These are phyloP conservation scores for Cottus gobio DNA, from an alignment of 2,113 vertebrate genomes.

Conservation along the genomic window DNA sequence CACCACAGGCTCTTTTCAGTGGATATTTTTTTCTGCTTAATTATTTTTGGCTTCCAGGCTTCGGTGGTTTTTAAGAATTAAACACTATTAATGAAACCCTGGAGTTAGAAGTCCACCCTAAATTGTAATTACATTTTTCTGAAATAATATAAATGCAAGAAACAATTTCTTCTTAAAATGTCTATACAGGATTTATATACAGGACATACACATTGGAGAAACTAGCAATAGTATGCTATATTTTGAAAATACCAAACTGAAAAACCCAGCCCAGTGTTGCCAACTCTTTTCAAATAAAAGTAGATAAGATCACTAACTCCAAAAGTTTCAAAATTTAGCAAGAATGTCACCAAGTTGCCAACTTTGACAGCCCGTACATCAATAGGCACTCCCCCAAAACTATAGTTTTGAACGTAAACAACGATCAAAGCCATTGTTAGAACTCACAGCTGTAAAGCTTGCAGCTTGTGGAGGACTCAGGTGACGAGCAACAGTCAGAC, in stretches of 20 bases:
- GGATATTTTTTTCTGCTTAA: slow-evolving; percentile 30
- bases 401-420: background rate
- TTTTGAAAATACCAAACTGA: background rate
- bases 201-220: too few species aligned
- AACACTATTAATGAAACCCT: slow-evolving; percentile 15
- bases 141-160: slow-evolving; percentile 13
- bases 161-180: background rate
- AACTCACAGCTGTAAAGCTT: background rate
- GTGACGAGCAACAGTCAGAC: too few species aligned
- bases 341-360: background rate
- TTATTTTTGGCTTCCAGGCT: slow-evolving; percentile 41
- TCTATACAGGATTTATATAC: too few species aligned
- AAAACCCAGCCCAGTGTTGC: background rate
- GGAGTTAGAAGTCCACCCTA: slow-evolving; percentile 2
- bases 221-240: background rate
- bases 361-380: background rate
- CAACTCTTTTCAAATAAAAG: background rate
- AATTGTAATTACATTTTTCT: slow-evolving; percentile 1
- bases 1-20: slow-evolving; percentile 33
- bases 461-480: background rate
- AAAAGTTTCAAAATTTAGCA: background rate
- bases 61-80: slow-evolving; percentile 21
- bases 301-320: background rate
- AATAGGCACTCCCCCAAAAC: background rate
- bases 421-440: background rate